Evolutionary conservation across 2,797 vertebrate species (phyloP), one percentile per base, ranked within the genome.

Genomic region (Sphenodon punctatus): DNA sequence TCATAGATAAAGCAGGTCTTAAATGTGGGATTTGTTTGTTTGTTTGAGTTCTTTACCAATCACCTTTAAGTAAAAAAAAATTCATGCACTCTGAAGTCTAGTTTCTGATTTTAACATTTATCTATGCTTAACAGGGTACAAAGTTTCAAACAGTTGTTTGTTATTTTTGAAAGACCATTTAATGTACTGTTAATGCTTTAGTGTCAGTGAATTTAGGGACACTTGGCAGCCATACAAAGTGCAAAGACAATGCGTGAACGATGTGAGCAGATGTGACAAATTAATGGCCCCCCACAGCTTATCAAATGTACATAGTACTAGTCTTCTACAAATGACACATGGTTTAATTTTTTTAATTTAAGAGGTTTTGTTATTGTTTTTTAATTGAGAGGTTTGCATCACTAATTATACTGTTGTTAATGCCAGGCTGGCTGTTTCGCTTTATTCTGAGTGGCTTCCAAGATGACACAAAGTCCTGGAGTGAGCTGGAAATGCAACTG

Each of bases 1-100:
- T 74, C 56, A 72, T 80, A 23, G 32, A 42, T 79, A 85, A 88
- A 82, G 19, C 68, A 0, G 0, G 56, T 75, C 68, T 87, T 86
- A 87, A 70, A 38, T 41, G 4, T 8, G 56, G 16, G 15, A 67
- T 72, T 86, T 49, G 43, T 8, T 48, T 38, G 67, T 49, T 5
- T 67, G 67, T 46, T 72, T 27, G 84, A 75, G 80, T 82, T 67
- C 72, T 84, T 84, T 87, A 59, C 72, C 75, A 60, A 64, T 87
- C 89, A 83, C 80, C 88, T 90, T 55, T 67, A 71, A 92, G 83
- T 85, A 85, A 90, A 82, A 88, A 89, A 74, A 91, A n/a, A n/a
- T 89, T 49, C 65, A 88, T 82, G 71, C 76, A 74, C 69, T 83
- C 88, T n/a, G n/a, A n/a, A n/a, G n/a, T n/a, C n/a, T 48, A 82